A percentile compares a stretch with the other conserved stretches of the same genome.
Conservation (phyloP, 2,888 invertebrate genomes). For the Bombylius major region DNA sequence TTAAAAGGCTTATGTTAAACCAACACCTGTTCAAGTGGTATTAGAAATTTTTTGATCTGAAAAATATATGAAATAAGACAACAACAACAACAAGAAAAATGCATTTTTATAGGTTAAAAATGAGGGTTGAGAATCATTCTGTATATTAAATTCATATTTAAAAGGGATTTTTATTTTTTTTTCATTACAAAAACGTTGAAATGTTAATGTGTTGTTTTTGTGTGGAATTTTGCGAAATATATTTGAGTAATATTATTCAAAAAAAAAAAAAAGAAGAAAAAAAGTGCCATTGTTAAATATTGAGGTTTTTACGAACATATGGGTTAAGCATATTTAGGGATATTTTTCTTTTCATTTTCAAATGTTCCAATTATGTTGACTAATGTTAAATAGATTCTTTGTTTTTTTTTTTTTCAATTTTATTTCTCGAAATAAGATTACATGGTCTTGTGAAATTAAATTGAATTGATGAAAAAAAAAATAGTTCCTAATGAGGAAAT, state of each 20-base stretch:
- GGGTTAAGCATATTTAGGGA: not conserved
- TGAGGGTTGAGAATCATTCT: not conserved
- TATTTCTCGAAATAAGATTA: no score
- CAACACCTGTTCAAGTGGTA: slow-evolving; percentile 24
- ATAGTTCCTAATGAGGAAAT: no score
- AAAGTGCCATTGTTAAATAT: no score
- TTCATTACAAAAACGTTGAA: no score
- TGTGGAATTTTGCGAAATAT: no score
- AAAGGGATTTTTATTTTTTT: not conserved
- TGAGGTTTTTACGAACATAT: not conserved
- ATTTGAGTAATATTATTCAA: no score
- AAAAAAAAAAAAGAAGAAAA: no score
- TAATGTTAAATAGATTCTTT: no score
- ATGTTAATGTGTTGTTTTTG: no score
- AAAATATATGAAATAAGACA: not conserved
- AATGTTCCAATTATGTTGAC: not conserved
- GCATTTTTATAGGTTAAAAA: not conserved
- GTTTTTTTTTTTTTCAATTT: no score
- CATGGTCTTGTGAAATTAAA: no score
- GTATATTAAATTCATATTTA: not conserved
- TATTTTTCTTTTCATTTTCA: not conserved
- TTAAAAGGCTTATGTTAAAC: slow-evolving; percentile 16
- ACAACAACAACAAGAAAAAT: not conserved
- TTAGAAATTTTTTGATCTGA: slow-evolving; percentile 8
- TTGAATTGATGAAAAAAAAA: no score